Base-by-base conservation (phyloP, 2,113 vertebrate species). In the Thymallus thymallus region DNA sequence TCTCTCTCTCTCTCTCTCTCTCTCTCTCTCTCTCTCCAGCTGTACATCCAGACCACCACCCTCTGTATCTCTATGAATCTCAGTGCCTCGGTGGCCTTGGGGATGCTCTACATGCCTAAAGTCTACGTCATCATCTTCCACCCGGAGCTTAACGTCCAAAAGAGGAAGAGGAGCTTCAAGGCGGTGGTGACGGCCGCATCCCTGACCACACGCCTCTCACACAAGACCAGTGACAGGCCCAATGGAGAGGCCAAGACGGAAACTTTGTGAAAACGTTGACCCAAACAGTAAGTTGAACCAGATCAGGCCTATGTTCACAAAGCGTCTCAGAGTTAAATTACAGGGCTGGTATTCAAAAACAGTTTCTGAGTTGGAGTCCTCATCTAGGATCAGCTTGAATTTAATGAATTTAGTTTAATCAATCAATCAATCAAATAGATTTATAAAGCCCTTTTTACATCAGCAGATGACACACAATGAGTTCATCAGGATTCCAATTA, bases 91-190 rank as follows among this genome's bases (percentile, higher is more conserved):
- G 97, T 98, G 88, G 96, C 96, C 24, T 93, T 98, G 83, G 97
- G 96, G 83, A 96, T 98, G 97, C 96, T 98, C 75, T 98, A 97
- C 92, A 94, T 98, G 96, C 97, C 97, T 84, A 98, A 98, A 91
- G 97, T 98, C 72, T 98, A 98, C 87, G 96, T 98, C 94, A 98
- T 98, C 92, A 95, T 98, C 92, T 97, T 98, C 92, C 96, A 98
- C 87, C 97, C 97, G 0, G 97, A 98, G 89, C 95, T 98, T 67
- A 98, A 98, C 69, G 96, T 98, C 79, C 96, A 97, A 92, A 98
- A 98, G 83, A 91, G 96, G 79, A 98, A 98, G 71, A 94, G 96
- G 22, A 97, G 96, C 86, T 98, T 98, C 93, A 98, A 99, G 88
- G 96, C 96, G 0, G 96, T 99, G 72, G 96, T 95, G 86, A 99